Conservation (phyloP, 2,888 invertebrate species). For the Carpatolechia fugitivella region DNA sequence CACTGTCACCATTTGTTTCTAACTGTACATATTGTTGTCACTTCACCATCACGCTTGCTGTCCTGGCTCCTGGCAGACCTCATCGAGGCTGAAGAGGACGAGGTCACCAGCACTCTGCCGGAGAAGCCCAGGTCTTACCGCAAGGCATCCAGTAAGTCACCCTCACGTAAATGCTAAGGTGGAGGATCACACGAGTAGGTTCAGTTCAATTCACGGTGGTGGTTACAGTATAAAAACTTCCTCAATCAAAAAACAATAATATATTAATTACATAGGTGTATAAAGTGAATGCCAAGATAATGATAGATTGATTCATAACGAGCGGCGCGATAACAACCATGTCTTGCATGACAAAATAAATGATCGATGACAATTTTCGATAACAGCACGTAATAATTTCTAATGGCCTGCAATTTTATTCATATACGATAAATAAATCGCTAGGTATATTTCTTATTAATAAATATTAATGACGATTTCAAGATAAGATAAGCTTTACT, state of each 20-base stretch:
- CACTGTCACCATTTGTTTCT: conserved; percentile 25
- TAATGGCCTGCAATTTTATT: conserved; percentile 9
- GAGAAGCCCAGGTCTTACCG: conserved; percentile 68
- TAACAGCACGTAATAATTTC: conserved; percentile 10
- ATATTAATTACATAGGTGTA: not conserved
- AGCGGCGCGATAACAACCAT: not conserved
- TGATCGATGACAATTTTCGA: conserved; percentile 4
- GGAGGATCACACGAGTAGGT: not conserved
- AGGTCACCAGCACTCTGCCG: conserved; percentile 68
- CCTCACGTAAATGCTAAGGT: conserved; percentile 16
- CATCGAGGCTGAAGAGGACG: conserved; percentile 79
- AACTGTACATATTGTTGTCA: conserved; percentile 41
- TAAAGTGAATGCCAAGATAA: not conserved
- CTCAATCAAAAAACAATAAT: not conserved
- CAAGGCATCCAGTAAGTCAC: conserved; percentile 80
- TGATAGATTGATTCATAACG: not conserved
- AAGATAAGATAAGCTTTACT: not conserved
- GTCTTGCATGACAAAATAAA: conserved; percentile 22
- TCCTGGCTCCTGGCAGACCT: conserved; percentile 66
- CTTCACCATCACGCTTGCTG: conserved; percentile 44
- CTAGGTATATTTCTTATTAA: not conserved
- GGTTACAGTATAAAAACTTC: not conserved
- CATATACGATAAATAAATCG: not conserved
- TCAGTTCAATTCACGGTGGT: not conserved
- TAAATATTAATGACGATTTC: not conserved